Evolutionary conservation across 2,888 invertebrate species (phyloP).

Genomic region (Pristionchus mayeri): DNA sequence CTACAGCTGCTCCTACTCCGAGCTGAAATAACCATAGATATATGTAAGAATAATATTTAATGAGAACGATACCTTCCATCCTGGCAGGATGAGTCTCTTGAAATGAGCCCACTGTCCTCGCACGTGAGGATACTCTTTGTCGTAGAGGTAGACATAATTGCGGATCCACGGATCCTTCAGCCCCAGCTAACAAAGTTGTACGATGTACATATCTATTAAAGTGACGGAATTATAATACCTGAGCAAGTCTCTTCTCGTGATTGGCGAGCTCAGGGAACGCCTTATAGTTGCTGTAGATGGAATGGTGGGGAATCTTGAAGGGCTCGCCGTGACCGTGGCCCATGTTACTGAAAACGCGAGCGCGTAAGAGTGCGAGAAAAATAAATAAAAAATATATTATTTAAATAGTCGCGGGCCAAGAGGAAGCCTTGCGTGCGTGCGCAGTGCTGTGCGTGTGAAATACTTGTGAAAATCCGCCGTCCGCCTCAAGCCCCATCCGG

Average conservation of each 20-base stretch:
- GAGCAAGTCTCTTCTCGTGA: constrained; percentile 70
- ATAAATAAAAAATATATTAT: too few relatives aligned
- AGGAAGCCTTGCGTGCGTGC: too few relatives aligned
- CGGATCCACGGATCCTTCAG: constrained; percentile 75
- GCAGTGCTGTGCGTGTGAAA: too few relatives aligned
- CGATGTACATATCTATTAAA: neutral
- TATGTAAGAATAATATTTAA: too few relatives aligned
- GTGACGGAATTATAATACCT: constrained; percentile 47
- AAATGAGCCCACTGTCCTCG: constrained; percentile 68
- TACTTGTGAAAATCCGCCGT: too few relatives aligned
- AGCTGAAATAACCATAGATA: too few relatives aligned
- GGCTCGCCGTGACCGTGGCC: constrained; percentile 69
- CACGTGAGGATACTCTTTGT: constrained; percentile 65
- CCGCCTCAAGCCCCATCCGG: too few relatives aligned
- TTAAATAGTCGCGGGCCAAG: too few relatives aligned
- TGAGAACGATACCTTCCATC: constrained; percentile 67
- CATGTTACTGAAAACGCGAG: too few relatives aligned
- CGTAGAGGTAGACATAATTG: constrained; percentile 71
- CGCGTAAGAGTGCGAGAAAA: too few relatives aligned
- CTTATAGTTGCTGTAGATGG: constrained; percentile 72
- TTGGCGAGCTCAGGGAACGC: constrained; percentile 70
- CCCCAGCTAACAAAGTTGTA: constrained; percentile 59
- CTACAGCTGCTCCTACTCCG: constrained; percentile 68
- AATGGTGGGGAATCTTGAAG: constrained; percentile 71
- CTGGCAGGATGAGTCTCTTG: constrained; percentile 67